Base-by-base conservation (phyloP, 2,797 vertebrate genomes). In the Catharus ustulatus region DNA sequence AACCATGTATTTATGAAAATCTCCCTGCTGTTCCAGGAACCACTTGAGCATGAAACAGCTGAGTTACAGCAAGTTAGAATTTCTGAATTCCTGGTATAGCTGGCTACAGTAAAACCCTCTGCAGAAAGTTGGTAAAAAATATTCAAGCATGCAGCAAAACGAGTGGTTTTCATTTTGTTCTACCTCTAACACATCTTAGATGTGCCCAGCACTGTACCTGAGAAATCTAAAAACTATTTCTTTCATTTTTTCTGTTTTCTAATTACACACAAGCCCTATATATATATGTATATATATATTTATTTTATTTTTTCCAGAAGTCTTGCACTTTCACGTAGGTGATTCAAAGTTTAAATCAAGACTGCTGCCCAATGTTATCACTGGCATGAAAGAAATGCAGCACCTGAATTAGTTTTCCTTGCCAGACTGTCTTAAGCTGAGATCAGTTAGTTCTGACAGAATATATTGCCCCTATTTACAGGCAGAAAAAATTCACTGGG, bases 51-150 rank as follows among this genome's bases (percentile, higher is more conserved):
- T 73, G 79, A 95, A 89, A 95, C 64, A 81, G 48, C 40, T 82
- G 61, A 61, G 86, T 62, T 91, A 61, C n/a, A 92, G 4, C 7
- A 43, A 73, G 51, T 57, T 17, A 89, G 58, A 91, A 84, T 89
- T 96, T 67, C 71, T 95, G 87, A 82, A 82, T 84, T 96, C 68
- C 55, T 95, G 84, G 77, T 27, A 49, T 69, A 82, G 94, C 42
- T 45, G 43, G 68, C 36, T 72, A 59, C 40, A 54, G 43, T 21
- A 32, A 96, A 76, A 79, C 29, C 45, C 16, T 51, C 66, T 69
- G 69, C 22, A 94, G 81, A 62, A 87, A 72, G n/a, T 72, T 43
- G 43, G 64, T 62, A 52, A 93, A 87, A 64, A 59, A 34, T 84
- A 78, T 87, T 79, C 51, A 34, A 43, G 66, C 36, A 63, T 2